A percentile compares a stretch with the other conserved stretches of the same genome.
Conservation (phyloP, 2,113 vertebrate species). For the Tupaia chinensis region DNA sequence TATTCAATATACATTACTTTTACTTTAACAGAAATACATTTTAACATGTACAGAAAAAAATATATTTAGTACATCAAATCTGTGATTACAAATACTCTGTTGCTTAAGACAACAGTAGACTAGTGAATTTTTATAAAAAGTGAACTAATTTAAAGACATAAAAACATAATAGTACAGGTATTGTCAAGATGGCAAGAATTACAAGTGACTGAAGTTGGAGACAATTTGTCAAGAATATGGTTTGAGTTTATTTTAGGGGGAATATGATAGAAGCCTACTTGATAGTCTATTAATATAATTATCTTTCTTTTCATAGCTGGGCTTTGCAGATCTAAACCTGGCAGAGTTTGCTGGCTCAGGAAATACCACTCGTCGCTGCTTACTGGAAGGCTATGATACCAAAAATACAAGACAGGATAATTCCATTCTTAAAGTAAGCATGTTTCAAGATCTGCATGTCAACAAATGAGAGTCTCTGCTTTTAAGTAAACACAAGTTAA, state of each 20-base stretch:
- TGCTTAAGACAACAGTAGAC: conserved; percentile 30
- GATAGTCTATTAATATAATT: conserved; percentile 75
- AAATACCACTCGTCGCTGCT: conserved; percentile 94
- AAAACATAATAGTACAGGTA: neutral
- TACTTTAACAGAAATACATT: neutral
- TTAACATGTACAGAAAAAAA: neutral
- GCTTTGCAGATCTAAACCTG: conserved; percentile 98
- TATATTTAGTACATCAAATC: neutral
- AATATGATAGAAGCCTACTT: conserved; percentile 41
- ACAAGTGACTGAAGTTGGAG: neutral
- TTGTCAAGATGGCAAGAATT: conserved; percentile 10
- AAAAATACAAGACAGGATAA: conserved; percentile 99
- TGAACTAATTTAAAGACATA: neutral
- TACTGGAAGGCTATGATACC: conserved; percentile 98
- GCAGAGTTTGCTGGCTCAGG: conserved; percentile 98
- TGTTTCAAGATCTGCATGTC: neutral
- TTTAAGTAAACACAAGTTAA: neutral
- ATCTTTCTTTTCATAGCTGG: conserved; percentile 91
- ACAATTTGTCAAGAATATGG: neutral
- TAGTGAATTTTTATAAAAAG: conserved; percentile 2
- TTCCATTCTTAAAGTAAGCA: conserved; percentile 97
- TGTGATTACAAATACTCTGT: neutral
- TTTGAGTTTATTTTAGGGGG: conserved; percentile 64
- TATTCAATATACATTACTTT: conserved; percentile 11
- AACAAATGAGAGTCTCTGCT: neutral